Evolutionary conservation across 2,888 invertebrate genomes (phyloP).

Genomic region (Agrilus mali): DNA sequence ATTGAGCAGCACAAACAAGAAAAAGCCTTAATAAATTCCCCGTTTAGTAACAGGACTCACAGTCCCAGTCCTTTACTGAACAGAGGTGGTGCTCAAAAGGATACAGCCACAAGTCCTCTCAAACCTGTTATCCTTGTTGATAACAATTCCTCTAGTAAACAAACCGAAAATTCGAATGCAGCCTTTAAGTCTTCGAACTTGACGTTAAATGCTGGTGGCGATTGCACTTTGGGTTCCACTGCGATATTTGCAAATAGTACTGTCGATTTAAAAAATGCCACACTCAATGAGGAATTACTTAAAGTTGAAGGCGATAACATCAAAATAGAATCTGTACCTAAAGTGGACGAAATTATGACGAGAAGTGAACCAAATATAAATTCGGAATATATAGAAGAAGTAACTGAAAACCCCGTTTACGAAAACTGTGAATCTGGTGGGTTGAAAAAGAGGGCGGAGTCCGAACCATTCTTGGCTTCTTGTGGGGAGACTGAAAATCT

Average conservation of each 20-base stretch:
- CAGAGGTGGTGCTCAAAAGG: conserved; percentile 18
- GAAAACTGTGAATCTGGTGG: conserved; percentile 27
- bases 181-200: conserved; percentile 1
- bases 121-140: conserved; percentile 16
- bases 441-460: conserved; percentile 47
- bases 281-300: conserved; percentile 62
- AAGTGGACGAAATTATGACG: conserved; percentile 37
- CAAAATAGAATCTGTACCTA: conserved; percentile 25
- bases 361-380: conserved; percentile 52
- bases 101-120: conserved; percentile 31
- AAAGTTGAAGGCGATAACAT: conserved; percentile 35
- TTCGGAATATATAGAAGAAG: conserved; percentile 28
- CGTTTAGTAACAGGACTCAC: conserved; percentile 21
- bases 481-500: conserved; percentile 33
- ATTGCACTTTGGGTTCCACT: conserved; percentile 53
- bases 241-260: conserved; percentile 80
- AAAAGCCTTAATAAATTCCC: conserved; percentile 32
- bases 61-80: conserved; percentile 22
- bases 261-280: conserved; percentile 69
- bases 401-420: conserved; percentile 25
- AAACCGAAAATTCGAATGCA: conserved; percentile 11
- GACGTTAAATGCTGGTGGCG: conserved; percentile 32
- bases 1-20: conserved; percentile 59
- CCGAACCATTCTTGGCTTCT: conserved; percentile 47
- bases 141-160: conserved; percentile 16